Evolutionary conservation across 2,797 vertebrate genomes (phyloP), one percentile per base, ranked within the genome.

Genomic region (Lithobates sylvaticus): DNA sequence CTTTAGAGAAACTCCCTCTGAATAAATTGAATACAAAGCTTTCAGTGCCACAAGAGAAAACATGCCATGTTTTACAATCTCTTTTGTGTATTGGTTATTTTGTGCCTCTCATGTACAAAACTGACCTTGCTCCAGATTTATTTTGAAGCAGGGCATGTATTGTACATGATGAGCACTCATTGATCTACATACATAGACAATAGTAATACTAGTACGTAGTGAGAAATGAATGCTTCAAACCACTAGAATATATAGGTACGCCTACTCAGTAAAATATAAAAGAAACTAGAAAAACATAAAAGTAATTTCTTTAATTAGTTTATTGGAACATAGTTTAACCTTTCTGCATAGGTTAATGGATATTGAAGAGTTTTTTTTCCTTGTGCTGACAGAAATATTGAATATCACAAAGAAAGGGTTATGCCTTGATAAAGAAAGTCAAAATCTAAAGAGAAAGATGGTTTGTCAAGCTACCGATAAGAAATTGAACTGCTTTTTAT

Each of bases 291-390:
- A 47, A n/a, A 36, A 36, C 21, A 47, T 21, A 18, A 78, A 67
- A 42, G 9, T 78, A 78, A 78, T 77, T 42, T 23, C 32, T n/a
- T 78, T 78, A 58, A 27, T 42, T 44, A 67, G 18, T 68, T 67
- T 78, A 67, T 23, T 65, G 39, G 64, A 78, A 78, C 32, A 67
- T 6, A 34, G 39, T 50, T 70, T 80, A 69, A 58, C 67, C 78
- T 81, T 54, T 80, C 10, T 54, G 13, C 47, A 71, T 54, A 54
- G 10, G 47, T 29, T 81, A 71, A 34, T 50, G 10, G 26, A 26
- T 5, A 5, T 29, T 44, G 18, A 47, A 71, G 23, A 71, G 39
- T 39, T 70, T 71, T 34, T 67, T 34, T 71, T 65, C 9, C 54
- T n/a, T 78, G 32, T 16, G 2, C 21, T 39, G 32, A 16, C 21